Evolutionary conservation across 1,140 invertebrate species (phyloP).

Genomic region (Leptinotarsa lineolata): DNA sequence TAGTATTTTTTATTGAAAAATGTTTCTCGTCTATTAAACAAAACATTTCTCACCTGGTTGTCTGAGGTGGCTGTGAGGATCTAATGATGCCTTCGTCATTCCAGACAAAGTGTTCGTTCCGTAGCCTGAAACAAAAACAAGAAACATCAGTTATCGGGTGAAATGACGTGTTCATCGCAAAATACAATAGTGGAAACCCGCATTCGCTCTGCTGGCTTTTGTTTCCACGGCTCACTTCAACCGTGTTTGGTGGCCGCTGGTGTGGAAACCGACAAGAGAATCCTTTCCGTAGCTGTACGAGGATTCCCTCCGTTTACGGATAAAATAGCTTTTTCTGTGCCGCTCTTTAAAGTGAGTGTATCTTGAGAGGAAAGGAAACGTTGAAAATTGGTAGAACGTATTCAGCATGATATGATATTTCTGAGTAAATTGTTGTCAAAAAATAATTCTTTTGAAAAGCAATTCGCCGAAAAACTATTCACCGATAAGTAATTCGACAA

Average conservation of each 20-base stretch:
- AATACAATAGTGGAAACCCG: slow-evolving; percentile 26
- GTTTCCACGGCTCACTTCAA: slow-evolving; percentile 49
- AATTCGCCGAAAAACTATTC: too few relatives aligned
- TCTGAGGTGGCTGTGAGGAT: slow-evolving; percentile 81
- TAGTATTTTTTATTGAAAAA: too few relatives aligned
- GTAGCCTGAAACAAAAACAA: slow-evolving; percentile 47
- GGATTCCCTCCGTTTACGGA: background rate
- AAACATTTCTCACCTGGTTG: slow-evolving; percentile 73
- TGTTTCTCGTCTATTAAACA: too few relatives aligned
- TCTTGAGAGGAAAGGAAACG: too few relatives aligned
- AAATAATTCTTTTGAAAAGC: too few relatives aligned
- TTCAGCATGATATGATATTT: too few relatives aligned
- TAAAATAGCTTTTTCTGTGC: background rate
- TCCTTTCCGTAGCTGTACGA: slow-evolving; percentile 44
- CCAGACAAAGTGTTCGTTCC: slow-evolving; percentile 69
- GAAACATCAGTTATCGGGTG: slow-evolving; percentile 23
- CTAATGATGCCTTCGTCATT: slow-evolving; percentile 75
- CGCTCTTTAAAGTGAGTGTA: too few relatives aligned
- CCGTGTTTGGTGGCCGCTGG: slow-evolving; percentile 44
- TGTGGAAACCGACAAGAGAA: slow-evolving; percentile 51
- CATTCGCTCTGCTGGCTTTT: slow-evolving; percentile 39
- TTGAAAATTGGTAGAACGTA: too few relatives aligned
- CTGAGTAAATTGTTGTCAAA: too few relatives aligned
- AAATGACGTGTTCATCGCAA: slow-evolving; percentile 27
- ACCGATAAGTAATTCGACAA: too few relatives aligned